Percentiles rank a stretch among this genome's conserved stretches.
Conservation (phyloP, 1,140 invertebrate species). For the Schlechtendalia chinensis region DNA sequence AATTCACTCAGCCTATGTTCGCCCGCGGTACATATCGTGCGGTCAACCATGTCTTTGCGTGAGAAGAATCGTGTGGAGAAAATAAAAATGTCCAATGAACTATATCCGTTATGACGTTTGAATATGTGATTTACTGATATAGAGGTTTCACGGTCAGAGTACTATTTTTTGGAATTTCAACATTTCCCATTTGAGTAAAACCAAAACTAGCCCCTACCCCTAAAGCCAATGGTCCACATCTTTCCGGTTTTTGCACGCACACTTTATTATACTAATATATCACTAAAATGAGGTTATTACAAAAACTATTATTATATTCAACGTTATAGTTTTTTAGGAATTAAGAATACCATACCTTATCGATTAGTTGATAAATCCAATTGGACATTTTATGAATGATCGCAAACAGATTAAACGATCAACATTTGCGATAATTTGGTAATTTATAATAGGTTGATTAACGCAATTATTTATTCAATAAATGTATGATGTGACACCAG, state of each 20-base stretch:
- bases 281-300: too few relatives aligned
- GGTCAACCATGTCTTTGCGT: background rate
- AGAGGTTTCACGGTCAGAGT: background rate
- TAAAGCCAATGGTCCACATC: background rate
- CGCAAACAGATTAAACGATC: too few relatives aligned
- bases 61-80: background rate
- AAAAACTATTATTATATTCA: too few relatives aligned
- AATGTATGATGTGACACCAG: too few relatives aligned
- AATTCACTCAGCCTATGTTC: background rate
- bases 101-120: background rate
- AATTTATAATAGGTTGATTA: too few relatives aligned
- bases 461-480: too few relatives aligned
- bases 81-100: background rate
- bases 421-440: too few relatives aligned
- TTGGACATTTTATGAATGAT: too few relatives aligned
- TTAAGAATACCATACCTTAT: too few relatives aligned
- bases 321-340: too few relatives aligned
- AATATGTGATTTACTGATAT: slow-evolving; percentile 1
- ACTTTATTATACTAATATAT: background rate
- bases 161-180: background rate
- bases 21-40: background rate
- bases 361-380: too few relatives aligned
- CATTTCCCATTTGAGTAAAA: background rate
- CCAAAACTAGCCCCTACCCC: background rate
- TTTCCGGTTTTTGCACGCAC: background rate